A percentile compares a stretch with the other conserved stretches of the same genome.
phyloP scores from a whole-genome alignment of 2,888 invertebrate species.

The Drosophila robusta region DNA sequence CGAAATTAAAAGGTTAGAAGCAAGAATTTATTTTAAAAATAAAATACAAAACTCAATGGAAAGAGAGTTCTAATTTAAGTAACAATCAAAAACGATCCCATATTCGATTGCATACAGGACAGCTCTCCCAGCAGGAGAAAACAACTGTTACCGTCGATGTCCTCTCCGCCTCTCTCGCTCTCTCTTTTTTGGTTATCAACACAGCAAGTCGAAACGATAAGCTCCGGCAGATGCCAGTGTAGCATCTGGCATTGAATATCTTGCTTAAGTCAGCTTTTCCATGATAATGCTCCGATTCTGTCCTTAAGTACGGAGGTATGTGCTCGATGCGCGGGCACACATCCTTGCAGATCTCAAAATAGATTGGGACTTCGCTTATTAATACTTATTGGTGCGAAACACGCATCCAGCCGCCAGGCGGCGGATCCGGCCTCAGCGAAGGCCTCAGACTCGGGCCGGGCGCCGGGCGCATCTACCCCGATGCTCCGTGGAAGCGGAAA shows the following conservation, averaged over 20 bases:
- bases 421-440: conserved; percentile 8
- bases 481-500: conserved; percentile 44
- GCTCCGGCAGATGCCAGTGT: background rate
- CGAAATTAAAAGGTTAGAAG: no score
- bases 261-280: background rate
- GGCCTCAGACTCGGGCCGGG: background rate
- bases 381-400: conserved; percentile 46
- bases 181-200: no score
- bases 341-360: conserved; percentile 6
- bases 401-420: conserved; percentile 22
- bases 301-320: background rate
- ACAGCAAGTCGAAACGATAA: no score
- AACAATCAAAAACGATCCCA: no score
- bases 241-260: background rate
- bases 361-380: conserved; percentile 34
- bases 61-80: no score
- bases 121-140: no score
- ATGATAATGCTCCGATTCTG: conserved; percentile 8
- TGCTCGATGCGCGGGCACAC: background rate
- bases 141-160: no score
- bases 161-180: no score
- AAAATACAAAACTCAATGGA: no score
- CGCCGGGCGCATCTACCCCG: conserved; percentile 18
- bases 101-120: no score
- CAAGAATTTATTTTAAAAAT: no score